Percentiles rank a stretch among this genome's conserved stretches.
phyloP scores from a whole-genome alignment of 2,113 vertebrate species.

The Uropsilus gracilis region DNA sequence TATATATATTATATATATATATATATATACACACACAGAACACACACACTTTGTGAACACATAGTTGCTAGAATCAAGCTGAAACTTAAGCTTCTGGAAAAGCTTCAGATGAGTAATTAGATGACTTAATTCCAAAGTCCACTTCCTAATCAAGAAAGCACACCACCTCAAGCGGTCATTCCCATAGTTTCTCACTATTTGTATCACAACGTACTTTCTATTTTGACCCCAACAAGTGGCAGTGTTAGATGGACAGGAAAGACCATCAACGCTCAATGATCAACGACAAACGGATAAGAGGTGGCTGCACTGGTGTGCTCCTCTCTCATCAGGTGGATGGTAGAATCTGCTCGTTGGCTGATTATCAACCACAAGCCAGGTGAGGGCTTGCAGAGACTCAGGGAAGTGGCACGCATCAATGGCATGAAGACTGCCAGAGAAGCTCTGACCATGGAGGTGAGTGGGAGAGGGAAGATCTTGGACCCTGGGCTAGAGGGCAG shows the following conservation, averaged over 20 bases:
- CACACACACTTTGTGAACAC: no score
- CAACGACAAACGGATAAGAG: background rate
- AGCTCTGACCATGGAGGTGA: slow-evolving; percentile 46
- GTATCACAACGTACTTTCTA: background rate
- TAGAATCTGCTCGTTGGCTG: slow-evolving; percentile 65
- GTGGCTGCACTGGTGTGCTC: background rate
- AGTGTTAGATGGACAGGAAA: background rate
- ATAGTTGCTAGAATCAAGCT: background rate
- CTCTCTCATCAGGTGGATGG: slow-evolving; percentile 36
- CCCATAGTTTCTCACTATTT: background rate
- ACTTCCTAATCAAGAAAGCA: no score
- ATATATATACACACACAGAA: no score
- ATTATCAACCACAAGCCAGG: slow-evolving; percentile 18
- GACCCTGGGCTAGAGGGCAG: background rate
- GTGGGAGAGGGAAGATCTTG: background rate
- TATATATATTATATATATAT: no score
- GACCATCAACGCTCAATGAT: background rate
- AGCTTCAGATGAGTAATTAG: background rate
- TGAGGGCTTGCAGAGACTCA: slow-evolving; percentile 15
- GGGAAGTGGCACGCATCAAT: slow-evolving; percentile 1
- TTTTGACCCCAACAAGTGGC: background rate
- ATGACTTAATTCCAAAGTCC: background rate
- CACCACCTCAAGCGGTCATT: background rate
- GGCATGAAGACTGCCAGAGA: slow-evolving; percentile 18
- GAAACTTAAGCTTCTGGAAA: background rate